Evolutionary conservation across 2,888 invertebrate genomes (phyloP).

Genomic region (Drosophila mimica): DNA sequence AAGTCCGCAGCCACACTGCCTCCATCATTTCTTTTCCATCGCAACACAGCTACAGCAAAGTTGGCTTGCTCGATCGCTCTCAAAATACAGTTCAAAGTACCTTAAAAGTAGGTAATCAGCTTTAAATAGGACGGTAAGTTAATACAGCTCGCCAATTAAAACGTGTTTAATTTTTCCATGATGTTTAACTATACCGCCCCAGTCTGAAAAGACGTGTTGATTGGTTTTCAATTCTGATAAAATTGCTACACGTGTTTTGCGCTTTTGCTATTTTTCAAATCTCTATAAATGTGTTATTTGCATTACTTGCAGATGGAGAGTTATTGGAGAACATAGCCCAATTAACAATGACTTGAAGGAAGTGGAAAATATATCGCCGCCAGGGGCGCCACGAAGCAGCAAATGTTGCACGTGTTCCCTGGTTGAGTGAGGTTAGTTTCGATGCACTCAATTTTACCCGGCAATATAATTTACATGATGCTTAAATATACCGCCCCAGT

Average conservation of each 20-base stretch:
- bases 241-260: slow-evolving; percentile 8
- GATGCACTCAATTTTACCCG: not conserved
- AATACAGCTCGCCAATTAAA: not conserved
- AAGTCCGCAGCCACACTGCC: not conserved
- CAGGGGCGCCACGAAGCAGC: not conserved
- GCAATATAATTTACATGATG: slow-evolving; percentile 46
- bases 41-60: slow-evolving; percentile 3
- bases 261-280: not conserved
- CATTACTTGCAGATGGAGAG: slow-evolving; percentile 24
- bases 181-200: slow-evolving; percentile 61
- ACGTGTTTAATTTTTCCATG: slow-evolving; percentile 16
- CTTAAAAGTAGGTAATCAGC: not conserved
- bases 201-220: slow-evolving; percentile 64
- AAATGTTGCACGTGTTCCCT: slow-evolving; percentile 37
- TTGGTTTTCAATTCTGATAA: slow-evolving; percentile 53
- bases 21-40: slow-evolving; percentile 30
- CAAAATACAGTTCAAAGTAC: not conserved
- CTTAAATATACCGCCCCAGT: slow-evolving; percentile 67
- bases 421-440: slow-evolving; percentile 44
- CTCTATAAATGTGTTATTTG: not conserved
- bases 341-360: not conserved
- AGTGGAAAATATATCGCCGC: not conserved
- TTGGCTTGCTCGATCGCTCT: not conserved
- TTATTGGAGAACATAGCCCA: not conserved
- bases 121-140: slow-evolving; percentile 19